These are phyloP conservation scores for Sinodicranocentrus sp. DNA, from an alignment of 2,888 invertebrate genomes.

Conservation along the genomic window DNA sequence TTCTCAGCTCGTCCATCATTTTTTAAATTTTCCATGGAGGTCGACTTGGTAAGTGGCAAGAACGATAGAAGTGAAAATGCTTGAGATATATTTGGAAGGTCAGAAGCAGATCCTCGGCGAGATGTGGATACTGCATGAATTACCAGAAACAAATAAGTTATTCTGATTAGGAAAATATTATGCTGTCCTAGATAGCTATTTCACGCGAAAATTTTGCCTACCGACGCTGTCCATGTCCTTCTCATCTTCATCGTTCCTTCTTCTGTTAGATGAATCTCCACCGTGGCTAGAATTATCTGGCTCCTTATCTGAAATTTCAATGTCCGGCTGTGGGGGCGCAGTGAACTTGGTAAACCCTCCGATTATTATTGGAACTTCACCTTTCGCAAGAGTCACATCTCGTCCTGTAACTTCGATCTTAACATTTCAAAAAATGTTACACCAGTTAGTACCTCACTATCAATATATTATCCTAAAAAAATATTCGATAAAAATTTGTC, in stretches of 20 bases:
- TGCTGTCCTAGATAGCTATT: not conserved
- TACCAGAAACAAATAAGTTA: slow-evolving; percentile 11
- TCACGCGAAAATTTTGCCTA: slow-evolving; percentile 15
- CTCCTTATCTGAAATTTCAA: slow-evolving; percentile 35
- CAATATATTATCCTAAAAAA: not conserved
- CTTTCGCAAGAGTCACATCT: slow-evolving; percentile 57
- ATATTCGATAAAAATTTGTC: not conserved
- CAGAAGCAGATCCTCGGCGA: slow-evolving; percentile 66
- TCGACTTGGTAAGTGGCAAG: slow-evolving; percentile 66
- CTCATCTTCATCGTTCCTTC: slow-evolving; percentile 39
- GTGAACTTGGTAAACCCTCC: slow-evolving; percentile 65
- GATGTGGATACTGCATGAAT: slow-evolving; percentile 51
- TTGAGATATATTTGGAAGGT: slow-evolving; percentile 56
- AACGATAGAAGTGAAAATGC: slow-evolving; percentile 67
- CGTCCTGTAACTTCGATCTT: slow-evolving; percentile 66
- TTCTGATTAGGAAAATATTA: slow-evolving; percentile 6
- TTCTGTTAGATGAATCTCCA: not conserved
- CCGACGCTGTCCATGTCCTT: slow-evolving; percentile 69
- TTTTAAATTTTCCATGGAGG: slow-evolving; percentile 68
- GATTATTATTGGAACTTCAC: slow-evolving; percentile 64
- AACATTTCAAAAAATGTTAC: not conserved
- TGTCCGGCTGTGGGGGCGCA: slow-evolving; percentile 68
- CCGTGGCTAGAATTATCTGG: slow-evolving; percentile 10
- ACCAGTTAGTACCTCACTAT: too few relatives aligned
- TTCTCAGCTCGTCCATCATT: slow-evolving; percentile 59